Evolutionary conservation across 1,140 invertebrate species (phyloP), one percentile per base, ranked within the genome.

Genomic region (Leptonema lineaticorne): DNA sequence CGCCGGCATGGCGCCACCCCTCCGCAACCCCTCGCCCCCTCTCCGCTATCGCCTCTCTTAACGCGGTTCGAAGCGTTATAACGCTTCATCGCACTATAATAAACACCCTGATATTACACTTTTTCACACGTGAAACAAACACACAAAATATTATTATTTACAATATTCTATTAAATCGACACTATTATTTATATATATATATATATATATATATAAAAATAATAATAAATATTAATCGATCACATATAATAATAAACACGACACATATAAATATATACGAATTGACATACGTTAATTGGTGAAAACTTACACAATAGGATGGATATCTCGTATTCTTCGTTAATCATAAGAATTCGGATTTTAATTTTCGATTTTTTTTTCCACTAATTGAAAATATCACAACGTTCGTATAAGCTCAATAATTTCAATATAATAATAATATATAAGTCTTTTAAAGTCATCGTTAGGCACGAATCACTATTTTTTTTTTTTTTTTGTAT

Each of bases 351-450:
- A 71, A 22, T 16, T 27, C 18, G 24, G 18, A 8, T 68, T 41
- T 67, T 58, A 41, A 18, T 24, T 57, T 18, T 60, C 27, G 29
- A 60, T 28, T 53, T 53, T 59, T 63, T 67, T n/a, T n/a, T n/a
- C n/a, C n/a, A n/a, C 69, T 71, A 71, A 66, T 64, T 71, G 53
- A 71, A 71, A 71, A 71, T 71, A 71, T 71, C 70, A 71, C 70
- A 71, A 68, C 70, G 63, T 68, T 66, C 22, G 20, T 71, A 63
- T 53, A 71, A 71, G 70, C 70, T 71, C 67, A 24, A 33, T 59
- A 22, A 5, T 53, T 53, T 20, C 24, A 20, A 22, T 22, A 27
- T 24, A 22, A 53, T 27, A 53, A 45, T 45, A 45, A 7, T 45
- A 45, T 45, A 45, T n/a, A 53, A 9, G 18, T 8, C 9, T 53